These are phyloP conservation scores for Pegoplata infirma DNA, from an alignment of 2,888 invertebrate species.

Conservation along the genomic window DNA sequence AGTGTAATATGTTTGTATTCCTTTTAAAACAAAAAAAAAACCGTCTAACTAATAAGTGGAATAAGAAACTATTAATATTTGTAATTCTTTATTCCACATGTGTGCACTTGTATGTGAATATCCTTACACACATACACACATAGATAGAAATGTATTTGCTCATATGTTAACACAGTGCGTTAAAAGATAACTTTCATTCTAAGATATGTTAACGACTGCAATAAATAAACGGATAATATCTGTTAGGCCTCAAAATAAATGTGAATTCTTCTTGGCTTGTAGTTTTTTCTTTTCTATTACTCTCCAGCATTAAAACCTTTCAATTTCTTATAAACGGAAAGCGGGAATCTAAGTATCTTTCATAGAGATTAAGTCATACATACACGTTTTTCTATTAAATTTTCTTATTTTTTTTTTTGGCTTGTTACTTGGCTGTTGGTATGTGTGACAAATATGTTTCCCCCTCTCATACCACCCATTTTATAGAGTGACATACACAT, in stretches of 20 bases:
- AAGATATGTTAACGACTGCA: slow-evolving; percentile 77
- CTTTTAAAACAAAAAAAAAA: slow-evolving; percentile 7
- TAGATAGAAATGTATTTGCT: background rate
- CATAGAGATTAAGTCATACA: slow-evolving; percentile 75
- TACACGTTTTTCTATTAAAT: slow-evolving; percentile 71
- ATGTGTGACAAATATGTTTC: slow-evolving; percentile 57
- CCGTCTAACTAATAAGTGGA: background rate
- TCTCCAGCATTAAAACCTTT: slow-evolving; percentile 4
- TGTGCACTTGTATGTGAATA: slow-evolving; percentile 37
- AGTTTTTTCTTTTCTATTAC: slow-evolving; percentile 45
- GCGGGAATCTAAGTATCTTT: slow-evolving; percentile 69
- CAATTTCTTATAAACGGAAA: slow-evolving; percentile 22
- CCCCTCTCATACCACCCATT: too few relatives aligned
- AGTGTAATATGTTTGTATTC: background rate
- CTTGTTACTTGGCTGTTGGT: slow-evolving; percentile 21
- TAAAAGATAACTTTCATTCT: slow-evolving; percentile 58
- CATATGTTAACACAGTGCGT: slow-evolving; percentile 34
- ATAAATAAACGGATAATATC: slow-evolving; percentile 77
- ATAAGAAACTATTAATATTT: slow-evolving; percentile 41
- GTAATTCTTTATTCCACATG: slow-evolving; percentile 43
- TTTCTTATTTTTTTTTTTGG: too few relatives aligned
- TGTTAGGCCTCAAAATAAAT: slow-evolving; percentile 66
- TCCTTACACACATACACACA: too few relatives aligned
- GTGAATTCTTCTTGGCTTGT: slow-evolving; percentile 54
- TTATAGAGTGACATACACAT: too few relatives aligned